Conservation (phyloP, 2,797 vertebrate species). For the Cuculus canorus region DNA sequence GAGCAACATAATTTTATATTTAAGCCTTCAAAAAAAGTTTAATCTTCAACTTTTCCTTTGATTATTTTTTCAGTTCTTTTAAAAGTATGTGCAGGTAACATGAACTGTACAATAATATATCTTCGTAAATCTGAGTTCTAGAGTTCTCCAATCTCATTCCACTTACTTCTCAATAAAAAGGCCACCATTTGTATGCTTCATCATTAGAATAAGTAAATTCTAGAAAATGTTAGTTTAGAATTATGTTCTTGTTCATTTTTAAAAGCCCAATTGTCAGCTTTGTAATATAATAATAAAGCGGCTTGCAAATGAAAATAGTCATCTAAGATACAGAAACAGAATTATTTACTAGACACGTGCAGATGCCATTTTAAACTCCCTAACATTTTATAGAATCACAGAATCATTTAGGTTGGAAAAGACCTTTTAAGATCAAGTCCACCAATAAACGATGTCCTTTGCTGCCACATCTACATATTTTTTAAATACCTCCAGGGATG, state of each 20-base stretch:
- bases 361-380: background rate
- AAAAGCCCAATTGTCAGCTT: background rate
- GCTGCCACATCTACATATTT: no score
- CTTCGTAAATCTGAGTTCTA: background rate
- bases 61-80: background rate
- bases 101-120: background rate
- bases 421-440: no score
- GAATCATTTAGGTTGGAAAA: no score
- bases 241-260: background rate
- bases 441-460: no score
- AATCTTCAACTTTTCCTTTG: background rate
- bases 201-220: background rate
- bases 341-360: background rate
- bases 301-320: slow-evolving; percentile 3
- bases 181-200: background rate
- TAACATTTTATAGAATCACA: background rate
- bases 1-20: background rate
- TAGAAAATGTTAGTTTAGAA: background rate
- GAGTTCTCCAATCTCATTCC: background rate
- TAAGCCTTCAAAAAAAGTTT: background rate
- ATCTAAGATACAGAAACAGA: slow-evolving; percentile 2
- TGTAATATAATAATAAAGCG: background rate
- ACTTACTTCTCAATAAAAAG: background rate
- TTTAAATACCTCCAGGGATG: no score
- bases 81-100: background rate